Conservation (phyloP, 2,888 invertebrate species). For the Cybosia mesomella region DNA sequence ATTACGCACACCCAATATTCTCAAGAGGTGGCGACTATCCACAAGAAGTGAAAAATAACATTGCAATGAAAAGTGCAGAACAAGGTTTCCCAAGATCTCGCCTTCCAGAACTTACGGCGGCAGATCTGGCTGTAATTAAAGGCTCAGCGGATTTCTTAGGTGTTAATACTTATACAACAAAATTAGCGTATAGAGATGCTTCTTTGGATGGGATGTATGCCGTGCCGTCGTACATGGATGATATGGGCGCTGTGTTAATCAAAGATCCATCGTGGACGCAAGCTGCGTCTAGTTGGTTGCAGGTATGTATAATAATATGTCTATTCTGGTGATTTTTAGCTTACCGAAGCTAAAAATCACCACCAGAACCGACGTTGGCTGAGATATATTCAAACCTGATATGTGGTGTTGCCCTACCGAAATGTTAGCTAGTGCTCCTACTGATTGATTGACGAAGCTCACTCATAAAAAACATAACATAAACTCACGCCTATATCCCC, state of each 20-base stretch:
- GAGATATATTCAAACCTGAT: too few species aligned
- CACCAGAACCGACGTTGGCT: too few species aligned
- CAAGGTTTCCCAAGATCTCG: constrained; percentile 87
- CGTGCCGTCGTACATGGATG: constrained; percentile 74
- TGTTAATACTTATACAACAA: constrained; percentile 88
- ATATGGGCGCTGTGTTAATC: constrained; percentile 65
- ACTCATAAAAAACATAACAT: too few species aligned
- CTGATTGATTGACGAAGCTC: too few species aligned
- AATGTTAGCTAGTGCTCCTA: too few species aligned
- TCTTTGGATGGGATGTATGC: constrained; percentile 72
- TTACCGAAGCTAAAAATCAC: too few species aligned
- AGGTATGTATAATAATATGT: constrained; percentile 53
- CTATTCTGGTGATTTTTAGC: background rate
- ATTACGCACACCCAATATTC: constrained; percentile 82
- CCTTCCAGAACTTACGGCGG: constrained; percentile 84
- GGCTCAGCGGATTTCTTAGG: constrained; percentile 90
- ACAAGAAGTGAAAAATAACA: constrained; percentile 83
- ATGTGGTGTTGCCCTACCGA: too few species aligned
- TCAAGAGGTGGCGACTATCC: constrained; percentile 88
- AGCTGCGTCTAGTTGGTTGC: constrained; percentile 66
- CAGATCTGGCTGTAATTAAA: constrained; percentile 87
- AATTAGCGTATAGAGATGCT: constrained; percentile 71
- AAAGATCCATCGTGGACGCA: constrained; percentile 70
- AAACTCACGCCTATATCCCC: too few species aligned
- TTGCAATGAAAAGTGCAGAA: constrained; percentile 84